These are phyloP conservation scores for Eptatretus atami DNA, from an alignment of 2,797 vertebrate species.

Conservation along the genomic window DNA sequence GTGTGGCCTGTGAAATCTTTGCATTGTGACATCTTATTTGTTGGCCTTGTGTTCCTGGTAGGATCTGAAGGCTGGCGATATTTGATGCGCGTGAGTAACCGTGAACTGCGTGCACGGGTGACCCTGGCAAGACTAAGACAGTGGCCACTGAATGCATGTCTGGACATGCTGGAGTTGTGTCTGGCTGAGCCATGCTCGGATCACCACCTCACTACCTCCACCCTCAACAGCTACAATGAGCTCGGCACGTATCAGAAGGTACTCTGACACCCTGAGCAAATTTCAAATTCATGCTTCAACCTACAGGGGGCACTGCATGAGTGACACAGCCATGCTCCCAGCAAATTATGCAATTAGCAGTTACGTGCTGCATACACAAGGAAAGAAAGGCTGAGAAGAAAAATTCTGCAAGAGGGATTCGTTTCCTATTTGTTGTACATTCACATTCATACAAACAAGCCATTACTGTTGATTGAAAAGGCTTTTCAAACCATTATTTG, in stretches of 20 bases:
- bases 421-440: neutral
- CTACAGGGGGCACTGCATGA: too few relatives aligned
- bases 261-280: slow-evolving; percentile 6
- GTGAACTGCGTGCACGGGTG: slow-evolving; percentile 28
- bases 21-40: neutral
- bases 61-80: slow-evolving; percentile 27
- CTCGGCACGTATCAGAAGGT: slow-evolving; percentile 48
- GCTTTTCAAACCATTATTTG: too few relatives aligned
- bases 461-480: too few relatives aligned
- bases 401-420: neutral
- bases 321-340: too few relatives aligned
- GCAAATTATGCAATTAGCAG: too few relatives aligned
- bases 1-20: neutral
- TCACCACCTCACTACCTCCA: slow-evolving; percentile 16
- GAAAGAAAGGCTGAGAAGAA: neutral
- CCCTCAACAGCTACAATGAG: slow-evolving; percentile 32
- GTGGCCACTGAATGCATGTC: slow-evolving; percentile 40
- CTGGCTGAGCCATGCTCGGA: slow-evolving; percentile 24
- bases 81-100: slow-evolving; percentile 36
- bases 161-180: slow-evolving; percentile 58
- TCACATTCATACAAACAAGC: too few relatives aligned
- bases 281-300: too few relatives aligned
- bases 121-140: slow-evolving; percentile 30
- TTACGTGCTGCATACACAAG: too few relatives aligned
- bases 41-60: slow-evolving; percentile 11